Conservation (phyloP, 2,797 vertebrate genomes). For the Lophotriccus pileatus region DNA sequence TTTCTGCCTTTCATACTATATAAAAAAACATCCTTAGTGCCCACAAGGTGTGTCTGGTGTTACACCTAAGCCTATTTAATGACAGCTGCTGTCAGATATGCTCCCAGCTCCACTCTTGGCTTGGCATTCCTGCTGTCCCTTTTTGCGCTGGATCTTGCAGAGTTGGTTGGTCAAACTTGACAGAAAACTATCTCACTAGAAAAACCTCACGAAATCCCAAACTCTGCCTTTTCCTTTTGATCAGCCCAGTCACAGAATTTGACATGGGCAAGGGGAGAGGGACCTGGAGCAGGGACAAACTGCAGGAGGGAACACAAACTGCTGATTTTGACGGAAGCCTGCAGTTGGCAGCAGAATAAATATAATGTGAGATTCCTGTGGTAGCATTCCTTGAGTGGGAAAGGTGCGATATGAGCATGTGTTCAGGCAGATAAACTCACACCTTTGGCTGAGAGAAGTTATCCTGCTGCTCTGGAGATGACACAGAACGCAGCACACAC, state of each 20-base stretch:
- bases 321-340: background rate
- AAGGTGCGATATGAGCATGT: background rate
- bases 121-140: background rate
- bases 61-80: background rate
- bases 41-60: background rate
- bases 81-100: background rate
- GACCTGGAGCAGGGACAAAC: background rate
- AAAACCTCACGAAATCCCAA: background rate
- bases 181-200: background rate
- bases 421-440: background rate
- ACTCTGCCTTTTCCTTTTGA: background rate
- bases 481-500: accelerated
- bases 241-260: background rate
- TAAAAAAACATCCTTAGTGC: background rate
- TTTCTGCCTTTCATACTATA: background rate
- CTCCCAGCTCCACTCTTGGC: background rate
- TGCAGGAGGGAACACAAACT: background rate
- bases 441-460: background rate
- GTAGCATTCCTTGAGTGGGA: background rate
- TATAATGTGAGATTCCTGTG: background rate
- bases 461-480: background rate
- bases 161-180: background rate
- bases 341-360: background rate
- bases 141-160: background rate
- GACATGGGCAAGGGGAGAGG: background rate